Base-by-base conservation (phyloP, 2,888 invertebrate species). In the Chymomyza caudatula region DNA sequence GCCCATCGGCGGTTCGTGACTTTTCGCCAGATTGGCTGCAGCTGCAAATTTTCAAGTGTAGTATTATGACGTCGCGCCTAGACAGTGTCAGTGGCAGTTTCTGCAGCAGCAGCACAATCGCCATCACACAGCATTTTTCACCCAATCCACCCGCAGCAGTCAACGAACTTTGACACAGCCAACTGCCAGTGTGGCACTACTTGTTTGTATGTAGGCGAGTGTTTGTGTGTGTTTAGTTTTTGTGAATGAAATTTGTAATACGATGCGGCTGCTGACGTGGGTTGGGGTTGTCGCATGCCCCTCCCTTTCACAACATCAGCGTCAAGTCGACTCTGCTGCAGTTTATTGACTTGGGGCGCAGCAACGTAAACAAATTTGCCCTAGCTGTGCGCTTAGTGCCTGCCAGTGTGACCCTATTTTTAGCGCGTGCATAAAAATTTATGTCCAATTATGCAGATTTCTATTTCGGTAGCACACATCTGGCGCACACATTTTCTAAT, bases 161-260 rank as follows among this genome's bases (percentile, higher is more conserved):
- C 80, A 80, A 80, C 84, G 86, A 80, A 80, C 86, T 51, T 51
- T 37, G 37, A 56, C 37, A 43, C 20, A 13, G n/a, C 13, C 20
- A 19, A 43, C 13, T 20, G 42, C 15, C 43, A 42, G 43, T 42
- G 37, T 54, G 54, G 19, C 49, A 6, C 49, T 20, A n/a, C 49
- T 49, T 49, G 19, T 49, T 49, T 4, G 19, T 52, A n/a, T 52
- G 20, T n/a, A 23, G n/a, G 47, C n/a, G 23, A 23, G 54, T 25
- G 51, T 51, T 6, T 51, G n/a, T 25, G 54, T 6, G 11, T 52
- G 52, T 44, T 44, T 44, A n/a, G 51, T 22, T 51, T 51, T 51
- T 85, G 83, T 87, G 83, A 88, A 88, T 87, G 88, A 88, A 87
- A 85, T 79, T 75, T 74, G 86, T 83, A 87, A 86, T 80, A 77